phyloP scores from a whole-genome alignment of 1,140 invertebrate genomes.

The Leptinotarsa texana region DNA sequence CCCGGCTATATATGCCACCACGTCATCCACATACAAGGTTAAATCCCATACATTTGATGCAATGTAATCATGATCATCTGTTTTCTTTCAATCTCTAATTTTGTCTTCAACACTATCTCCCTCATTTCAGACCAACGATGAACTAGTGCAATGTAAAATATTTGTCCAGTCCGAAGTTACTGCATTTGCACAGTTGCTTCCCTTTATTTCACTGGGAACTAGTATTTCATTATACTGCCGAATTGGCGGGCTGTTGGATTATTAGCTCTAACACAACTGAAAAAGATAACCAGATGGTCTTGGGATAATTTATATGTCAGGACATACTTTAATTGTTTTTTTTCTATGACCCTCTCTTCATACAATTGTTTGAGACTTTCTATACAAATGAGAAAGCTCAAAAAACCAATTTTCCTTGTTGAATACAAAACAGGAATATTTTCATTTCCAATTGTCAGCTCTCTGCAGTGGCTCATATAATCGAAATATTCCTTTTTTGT shows the following conservation, averaged over 20 bases:
- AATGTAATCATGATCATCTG: neutral
- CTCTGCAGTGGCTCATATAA: neutral
- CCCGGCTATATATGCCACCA: too few relatives aligned
- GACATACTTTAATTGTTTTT: too few relatives aligned
- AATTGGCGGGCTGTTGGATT: constrained; percentile 44
- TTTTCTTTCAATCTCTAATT: neutral
- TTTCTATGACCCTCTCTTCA: too few relatives aligned
- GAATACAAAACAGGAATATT: too few relatives aligned
- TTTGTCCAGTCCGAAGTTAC: constrained; percentile 30
- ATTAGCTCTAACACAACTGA: constrained; percentile 36
- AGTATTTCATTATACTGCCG: constrained; percentile 34
- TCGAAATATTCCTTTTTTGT: neutral
- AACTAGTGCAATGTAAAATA: constrained; percentile 40
- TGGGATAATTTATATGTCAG: neutral
- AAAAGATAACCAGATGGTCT: constrained; percentile 36
- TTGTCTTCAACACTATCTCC: neutral
- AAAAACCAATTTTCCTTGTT: too few relatives aligned
- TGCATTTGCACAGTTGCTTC: constrained; percentile 31
- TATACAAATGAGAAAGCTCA: too few relatives aligned
- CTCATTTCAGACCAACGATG: neutral
- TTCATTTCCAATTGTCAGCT: too few relatives aligned
- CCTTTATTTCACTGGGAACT: constrained; percentile 34
- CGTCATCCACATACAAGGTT: constrained; percentile 6
- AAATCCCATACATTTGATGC: neutral
- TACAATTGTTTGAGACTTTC: too few relatives aligned